A percentile compares a stretch with the other conserved stretches of the same genome.
phyloP scores from a whole-genome alignment of 64 coral and sea anemone species.

The Dendrophyllia cribrosa region DNA sequence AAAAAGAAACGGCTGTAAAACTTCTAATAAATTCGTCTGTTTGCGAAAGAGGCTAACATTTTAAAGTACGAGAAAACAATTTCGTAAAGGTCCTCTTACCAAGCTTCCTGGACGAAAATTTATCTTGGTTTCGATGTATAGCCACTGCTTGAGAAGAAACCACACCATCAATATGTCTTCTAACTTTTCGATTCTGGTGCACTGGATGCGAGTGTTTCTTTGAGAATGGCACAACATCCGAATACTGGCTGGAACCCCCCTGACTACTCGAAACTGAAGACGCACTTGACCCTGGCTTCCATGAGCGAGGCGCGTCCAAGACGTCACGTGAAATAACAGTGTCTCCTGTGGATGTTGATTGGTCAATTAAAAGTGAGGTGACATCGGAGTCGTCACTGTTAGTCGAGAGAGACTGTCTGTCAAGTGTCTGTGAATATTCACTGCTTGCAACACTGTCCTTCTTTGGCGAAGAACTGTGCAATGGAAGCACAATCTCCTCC shows the following conservation, averaged over 20 bases:
- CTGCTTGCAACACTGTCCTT: neutral
- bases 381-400: constrained; percentile 40
- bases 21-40: too few relatives aligned
- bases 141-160: neutral
- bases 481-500: neutral
- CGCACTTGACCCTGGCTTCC: neutral
- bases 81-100: neutral
- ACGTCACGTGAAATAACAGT: neutral
- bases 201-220: neutral
- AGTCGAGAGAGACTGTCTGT: neutral
- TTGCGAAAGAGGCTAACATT: too few relatives aligned
- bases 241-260: neutral
- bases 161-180: neutral
- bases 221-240: neutral
- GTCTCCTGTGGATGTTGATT: constrained; percentile 1
- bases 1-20: too few relatives aligned
- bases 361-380: constrained; percentile 42
- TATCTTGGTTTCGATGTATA: neutral
- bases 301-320: neutral
- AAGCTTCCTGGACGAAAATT: neutral
- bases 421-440: constrained; percentile 2
- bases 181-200: neutral
- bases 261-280: constrained; percentile 17
- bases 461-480: constrained; percentile 35
- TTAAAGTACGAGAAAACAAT: too few relatives aligned